phyloP scores from a whole-genome alignment of 2,797 vertebrate genomes.

The Rhincodon typus region DNA sequence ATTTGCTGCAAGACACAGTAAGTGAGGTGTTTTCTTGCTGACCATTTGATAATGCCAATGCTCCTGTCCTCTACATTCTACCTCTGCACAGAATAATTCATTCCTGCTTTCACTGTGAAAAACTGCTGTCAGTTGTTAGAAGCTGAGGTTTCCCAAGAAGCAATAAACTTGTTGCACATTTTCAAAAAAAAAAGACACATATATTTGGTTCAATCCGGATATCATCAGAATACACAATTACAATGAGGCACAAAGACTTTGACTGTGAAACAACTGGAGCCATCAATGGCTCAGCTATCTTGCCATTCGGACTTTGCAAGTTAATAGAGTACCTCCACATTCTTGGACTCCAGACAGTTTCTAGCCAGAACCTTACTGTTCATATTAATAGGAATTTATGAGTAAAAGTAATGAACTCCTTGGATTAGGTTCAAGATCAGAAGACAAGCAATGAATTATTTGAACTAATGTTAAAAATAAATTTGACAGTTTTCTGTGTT shows the following conservation, averaged over 20 bases:
- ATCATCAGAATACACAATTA: neutral
- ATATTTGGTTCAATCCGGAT: neutral
- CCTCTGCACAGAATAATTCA: neutral
- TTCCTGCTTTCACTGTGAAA: neutral
- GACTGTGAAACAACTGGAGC: neutral
- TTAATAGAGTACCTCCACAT: neutral
- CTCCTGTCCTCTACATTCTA: neutral
- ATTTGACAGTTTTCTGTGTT: conserved; percentile 13
- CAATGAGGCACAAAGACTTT: neutral
- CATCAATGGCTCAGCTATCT: neutral
- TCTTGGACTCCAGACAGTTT: conserved; percentile 2
- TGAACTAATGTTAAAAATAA: conserved; percentile 26
- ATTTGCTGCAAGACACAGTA: neutral
- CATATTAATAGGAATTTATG: conserved; percentile 23
- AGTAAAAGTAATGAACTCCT: conserved; percentile 14
- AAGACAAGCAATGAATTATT: neutral
- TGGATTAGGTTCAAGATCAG: conserved; percentile 20
- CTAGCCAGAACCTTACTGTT: neutral
- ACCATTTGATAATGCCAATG: neutral
- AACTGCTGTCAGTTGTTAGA: neutral
- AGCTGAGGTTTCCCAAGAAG: neutral
- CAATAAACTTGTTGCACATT: neutral
- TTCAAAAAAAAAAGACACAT: neutral
- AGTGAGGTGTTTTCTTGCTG: neutral
- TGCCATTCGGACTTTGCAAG: neutral